phyloP scores from a whole-genome alignment of 2,797 vertebrate species.

The Pitangus sulphuratus region DNA sequence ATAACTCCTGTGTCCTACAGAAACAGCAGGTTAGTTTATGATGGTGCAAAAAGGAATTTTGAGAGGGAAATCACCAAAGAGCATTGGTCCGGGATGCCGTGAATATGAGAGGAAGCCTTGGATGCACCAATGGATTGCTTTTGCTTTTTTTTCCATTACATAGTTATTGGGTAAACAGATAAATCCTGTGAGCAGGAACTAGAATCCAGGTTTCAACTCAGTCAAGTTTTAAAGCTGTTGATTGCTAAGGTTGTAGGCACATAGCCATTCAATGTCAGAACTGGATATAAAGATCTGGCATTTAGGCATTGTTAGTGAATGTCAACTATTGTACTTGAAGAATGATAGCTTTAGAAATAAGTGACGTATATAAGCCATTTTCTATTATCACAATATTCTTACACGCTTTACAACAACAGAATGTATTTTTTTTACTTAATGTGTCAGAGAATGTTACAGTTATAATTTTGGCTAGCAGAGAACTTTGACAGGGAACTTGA shows the following conservation, averaged over 20 bases:
- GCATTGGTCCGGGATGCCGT: neutral
- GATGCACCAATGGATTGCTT: neutral
- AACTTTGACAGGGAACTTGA: neutral
- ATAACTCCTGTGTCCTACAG: neutral
- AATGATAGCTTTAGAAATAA: conserved; percentile 39
- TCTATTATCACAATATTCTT: conserved; percentile 3
- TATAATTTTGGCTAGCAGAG: neutral
- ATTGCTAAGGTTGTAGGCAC: neutral
- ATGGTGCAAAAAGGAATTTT: neutral
- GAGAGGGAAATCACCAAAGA: neutral
- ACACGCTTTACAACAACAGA: neutral
- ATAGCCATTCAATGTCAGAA: neutral
- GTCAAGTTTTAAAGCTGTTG: neutral
- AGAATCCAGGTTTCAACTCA: neutral
- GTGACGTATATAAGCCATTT: neutral
- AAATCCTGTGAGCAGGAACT: neutral
- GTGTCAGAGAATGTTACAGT: neutral
- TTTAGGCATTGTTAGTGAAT: conserved; percentile 42
- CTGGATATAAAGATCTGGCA: neutral
- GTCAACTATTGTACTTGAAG: conserved; percentile 20
- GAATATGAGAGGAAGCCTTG: neutral
- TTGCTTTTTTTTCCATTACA: rapidly evolving
- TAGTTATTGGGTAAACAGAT: neutral
- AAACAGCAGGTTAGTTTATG: neutral
- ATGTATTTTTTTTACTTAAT: neutral